Evolutionary conservation across 1,140 invertebrate species (phyloP), one percentile per base, ranked within the genome.

Genomic region (Mylabris phalerata): DNA sequence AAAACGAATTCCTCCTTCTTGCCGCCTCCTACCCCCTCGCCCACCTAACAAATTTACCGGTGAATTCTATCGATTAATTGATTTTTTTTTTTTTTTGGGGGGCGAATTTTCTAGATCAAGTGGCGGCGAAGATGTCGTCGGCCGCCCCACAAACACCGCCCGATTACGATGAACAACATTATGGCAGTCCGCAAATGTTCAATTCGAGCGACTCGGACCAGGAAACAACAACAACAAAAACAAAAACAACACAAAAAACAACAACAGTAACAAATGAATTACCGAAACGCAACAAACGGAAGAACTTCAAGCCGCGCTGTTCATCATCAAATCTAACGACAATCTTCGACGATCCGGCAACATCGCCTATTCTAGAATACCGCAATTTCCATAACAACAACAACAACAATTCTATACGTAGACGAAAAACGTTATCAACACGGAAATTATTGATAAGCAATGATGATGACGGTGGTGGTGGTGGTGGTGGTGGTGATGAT

Each of bases 291-390:
- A 85, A 85, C 71, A 85, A 85, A 63, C 73, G 84, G 49, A 85
- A 85, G 67, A 84, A 85, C 69, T 85, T 85, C 71, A 82, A 84
- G 65, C 84, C 84, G 0, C 71, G 82, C 58, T 82, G 80, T 67
- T 78, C 32, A 32, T 32, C 19, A 19, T 19, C 19, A 2, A 19
- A 19, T 19, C 19, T 19, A 19, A 19, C 80, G 44, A 84, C 83
- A 43, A 71, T 79, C 3, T 74, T 76, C 7, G 76, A 76, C 54
- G 69, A 72, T 38, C 76, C 76, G 25, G 76, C 76, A 50, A 73
- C 78, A 13, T 78, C 3, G 64, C 49, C 3, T 71, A 65, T 7
- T 52, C 68, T 9, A 19, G 19, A 19, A 19, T 73, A 76, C 59
- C 73, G 71, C 48, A 71, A 77, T 44, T 67, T 38, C 41, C 74